phyloP scores from a whole-genome alignment of 2,888 invertebrate genomes.

The Macrophya annulata region DNA sequence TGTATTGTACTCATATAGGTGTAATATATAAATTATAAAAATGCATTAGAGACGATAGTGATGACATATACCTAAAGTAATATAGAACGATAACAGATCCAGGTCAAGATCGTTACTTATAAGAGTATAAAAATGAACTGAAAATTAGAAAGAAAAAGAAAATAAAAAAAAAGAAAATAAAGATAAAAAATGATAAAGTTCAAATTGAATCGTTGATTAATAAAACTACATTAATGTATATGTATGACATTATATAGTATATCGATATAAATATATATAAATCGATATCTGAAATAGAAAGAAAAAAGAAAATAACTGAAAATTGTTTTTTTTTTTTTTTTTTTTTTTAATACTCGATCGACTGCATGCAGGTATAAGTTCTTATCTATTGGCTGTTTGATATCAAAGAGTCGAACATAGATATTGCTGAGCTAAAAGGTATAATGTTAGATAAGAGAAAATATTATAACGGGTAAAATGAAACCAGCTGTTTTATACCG shows the following conservation, averaged over 20 bases:
- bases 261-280: not conserved
- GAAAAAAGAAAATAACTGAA: not conserved
- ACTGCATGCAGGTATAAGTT: not conserved
- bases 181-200: not conserved
- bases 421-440: not conserved
- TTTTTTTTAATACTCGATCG: no score
- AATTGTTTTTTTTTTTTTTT: no score
- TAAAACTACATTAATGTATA: no score
- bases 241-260: no score
- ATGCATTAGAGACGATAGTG: no score
- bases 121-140: not conserved
- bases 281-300: not conserved
- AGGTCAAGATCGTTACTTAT: not conserved
- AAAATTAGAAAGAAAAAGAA: not conserved
- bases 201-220: no score
- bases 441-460: not conserved
- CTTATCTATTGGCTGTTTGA: not conserved
- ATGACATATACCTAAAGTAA: no score
- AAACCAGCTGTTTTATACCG: slow-evolving; percentile 4
- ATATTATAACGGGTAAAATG: not conserved
- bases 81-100: no score
- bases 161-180: not conserved
- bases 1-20: no score
- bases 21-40: no score
- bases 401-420: not conserved